Percentiles rank a stretch among this genome's conserved stretches.
phyloP scores from a whole-genome alignment of 2,888 invertebrate species.

The Hydrotaea diabolus region DNA sequence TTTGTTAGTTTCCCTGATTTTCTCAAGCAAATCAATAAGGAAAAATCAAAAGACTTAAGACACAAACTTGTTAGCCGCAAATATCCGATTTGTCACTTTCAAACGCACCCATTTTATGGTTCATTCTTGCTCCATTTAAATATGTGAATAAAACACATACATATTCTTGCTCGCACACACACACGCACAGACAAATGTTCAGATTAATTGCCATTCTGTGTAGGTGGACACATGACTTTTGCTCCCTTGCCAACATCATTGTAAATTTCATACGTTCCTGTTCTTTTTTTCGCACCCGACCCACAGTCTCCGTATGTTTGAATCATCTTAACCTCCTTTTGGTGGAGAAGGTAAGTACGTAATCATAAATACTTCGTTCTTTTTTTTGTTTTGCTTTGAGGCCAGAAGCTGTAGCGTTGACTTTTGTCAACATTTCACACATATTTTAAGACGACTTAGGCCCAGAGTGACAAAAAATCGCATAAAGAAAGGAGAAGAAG shows the following conservation, averaged over 20 bases:
- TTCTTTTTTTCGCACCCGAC: not conserved
- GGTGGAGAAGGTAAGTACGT: not conserved
- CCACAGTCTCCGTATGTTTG: not conserved
- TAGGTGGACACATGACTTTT: slow-evolving; percentile 29
- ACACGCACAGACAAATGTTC: not conserved
- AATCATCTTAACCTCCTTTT: not conserved
- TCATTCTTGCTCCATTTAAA: slow-evolving; percentile 13
- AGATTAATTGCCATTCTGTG: slow-evolving; percentile 12
- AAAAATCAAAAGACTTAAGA: slow-evolving; percentile 29
- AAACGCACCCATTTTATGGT: slow-evolving; percentile 25
- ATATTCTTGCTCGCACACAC: not conserved
- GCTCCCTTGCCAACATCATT: slow-evolving; percentile 9
- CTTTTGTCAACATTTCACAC: slow-evolving; percentile 4
- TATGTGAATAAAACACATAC: not conserved
- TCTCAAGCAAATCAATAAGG: not conserved
- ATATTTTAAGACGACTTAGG: not conserved
- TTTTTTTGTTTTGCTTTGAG: not conserved
- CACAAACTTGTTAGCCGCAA: slow-evolving; percentile 10
- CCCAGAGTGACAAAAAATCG: not conserved
- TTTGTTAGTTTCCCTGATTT: no score
- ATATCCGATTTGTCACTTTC: slow-evolving; percentile 23
- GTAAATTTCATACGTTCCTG: no score
- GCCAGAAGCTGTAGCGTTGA: not conserved
- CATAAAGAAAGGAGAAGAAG: not conserved
- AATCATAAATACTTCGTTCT: not conserved